A percentile compares a stretch with the other conserved stretches of the same genome.
Conservation (phyloP, 2,888 invertebrate species). For the Cryptus viduatorius region DNA sequence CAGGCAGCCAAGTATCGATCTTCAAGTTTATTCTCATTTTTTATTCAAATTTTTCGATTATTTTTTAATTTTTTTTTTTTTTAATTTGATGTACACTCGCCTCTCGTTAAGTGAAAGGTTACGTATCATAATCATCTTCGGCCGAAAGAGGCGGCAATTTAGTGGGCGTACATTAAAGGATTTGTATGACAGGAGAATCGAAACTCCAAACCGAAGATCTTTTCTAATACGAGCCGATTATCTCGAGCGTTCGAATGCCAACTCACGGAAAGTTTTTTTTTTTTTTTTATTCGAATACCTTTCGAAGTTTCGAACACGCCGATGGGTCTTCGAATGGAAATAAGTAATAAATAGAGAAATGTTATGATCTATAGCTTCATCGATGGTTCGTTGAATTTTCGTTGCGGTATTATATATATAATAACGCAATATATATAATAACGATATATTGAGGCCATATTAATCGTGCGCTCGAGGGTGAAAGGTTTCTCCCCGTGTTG, state of each 20-base stretch:
- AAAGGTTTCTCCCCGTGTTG: slow-evolving; percentile 35
- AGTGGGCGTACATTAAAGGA: slow-evolving; percentile 22
- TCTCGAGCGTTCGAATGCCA: not conserved
- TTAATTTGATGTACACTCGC: not conserved
- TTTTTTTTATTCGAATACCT: not conserved
- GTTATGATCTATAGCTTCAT: not conserved
- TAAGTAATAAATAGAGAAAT: not conserved
- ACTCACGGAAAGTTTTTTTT: slow-evolving; percentile 8
- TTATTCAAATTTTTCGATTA: not conserved
- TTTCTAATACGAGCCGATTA: not conserved
- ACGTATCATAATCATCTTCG: not conserved
- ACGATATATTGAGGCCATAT: not conserved
- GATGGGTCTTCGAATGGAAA: not conserved
- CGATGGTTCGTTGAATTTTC: slow-evolving; percentile 8
- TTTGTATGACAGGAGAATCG: slow-evolving; percentile 3
- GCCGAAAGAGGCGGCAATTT: slow-evolving; percentile 8
- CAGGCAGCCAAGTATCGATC: no score
- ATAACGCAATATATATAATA: no score
- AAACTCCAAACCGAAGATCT: not conserved
- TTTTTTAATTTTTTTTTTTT: not conserved
- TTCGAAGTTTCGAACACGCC: not conserved
- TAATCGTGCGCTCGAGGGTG: slow-evolving; percentile 43
- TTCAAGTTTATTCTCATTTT: no score
- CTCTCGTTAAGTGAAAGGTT: slow-evolving; percentile 43
- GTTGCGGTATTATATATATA: not conserved